These are phyloP conservation scores for Hydrolagus affinis DNA, from an alignment of 2,113 vertebrate genomes.

Conservation along the genomic window DNA sequence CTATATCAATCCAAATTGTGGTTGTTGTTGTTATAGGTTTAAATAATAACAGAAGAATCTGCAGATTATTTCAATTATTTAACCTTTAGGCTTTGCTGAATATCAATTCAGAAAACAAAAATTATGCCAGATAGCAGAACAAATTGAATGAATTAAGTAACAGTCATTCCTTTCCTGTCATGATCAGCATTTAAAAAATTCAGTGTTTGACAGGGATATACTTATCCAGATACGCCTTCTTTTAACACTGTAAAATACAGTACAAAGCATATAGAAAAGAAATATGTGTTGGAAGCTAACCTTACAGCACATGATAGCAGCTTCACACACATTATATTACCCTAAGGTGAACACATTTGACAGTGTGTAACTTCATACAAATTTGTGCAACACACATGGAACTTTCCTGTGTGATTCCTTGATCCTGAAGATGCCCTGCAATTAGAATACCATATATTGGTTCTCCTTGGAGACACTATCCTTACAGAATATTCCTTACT, in stretches of 20 bases:
- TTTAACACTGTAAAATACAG: not conserved
- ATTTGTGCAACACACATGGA: not conserved
- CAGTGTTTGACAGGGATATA: not conserved
- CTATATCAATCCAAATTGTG: no score
- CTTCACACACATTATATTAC: not conserved
- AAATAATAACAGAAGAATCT: not conserved
- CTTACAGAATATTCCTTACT: not conserved
- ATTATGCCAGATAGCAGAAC: not conserved
- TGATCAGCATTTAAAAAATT: not conserved
- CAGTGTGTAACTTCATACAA: not conserved
- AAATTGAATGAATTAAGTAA: not conserved
- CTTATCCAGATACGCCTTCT: not conserved
- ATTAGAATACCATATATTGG: not conserved
- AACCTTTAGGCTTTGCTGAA: not conserved
- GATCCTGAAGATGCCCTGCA: not conserved
- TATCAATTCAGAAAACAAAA: not conserved
- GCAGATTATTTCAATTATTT: constrained; percentile 10
- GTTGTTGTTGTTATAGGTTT: not conserved
- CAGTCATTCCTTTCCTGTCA: not conserved
- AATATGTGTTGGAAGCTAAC: not conserved
- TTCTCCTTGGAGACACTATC: not conserved
- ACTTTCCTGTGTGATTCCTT: not conserved
- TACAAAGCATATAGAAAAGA: not conserved
- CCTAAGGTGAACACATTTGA: not conserved
- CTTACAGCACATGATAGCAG: not conserved